These are phyloP conservation scores for Hyalella azteca DNA, from an alignment of 2,888 invertebrate species.

Conservation along the genomic window DNA sequence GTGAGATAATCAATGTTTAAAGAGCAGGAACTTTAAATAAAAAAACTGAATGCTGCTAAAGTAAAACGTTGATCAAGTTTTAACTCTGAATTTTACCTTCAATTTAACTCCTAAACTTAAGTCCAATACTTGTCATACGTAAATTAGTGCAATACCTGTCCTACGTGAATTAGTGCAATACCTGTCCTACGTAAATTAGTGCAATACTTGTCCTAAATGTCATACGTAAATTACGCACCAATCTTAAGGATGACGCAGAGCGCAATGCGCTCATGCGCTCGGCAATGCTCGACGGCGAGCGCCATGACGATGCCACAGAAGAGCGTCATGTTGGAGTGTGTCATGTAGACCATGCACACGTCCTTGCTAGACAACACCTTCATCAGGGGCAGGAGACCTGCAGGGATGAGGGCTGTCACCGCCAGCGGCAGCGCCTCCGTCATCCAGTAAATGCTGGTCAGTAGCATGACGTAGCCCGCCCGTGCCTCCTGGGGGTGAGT, in stretches of 20 bases:
- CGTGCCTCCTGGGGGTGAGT: constrained; percentile 60
- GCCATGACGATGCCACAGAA: constrained; percentile 90
- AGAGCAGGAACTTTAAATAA: too few relatives aligned
- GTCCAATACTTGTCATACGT: too few relatives aligned
- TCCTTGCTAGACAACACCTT: constrained; percentile 49
- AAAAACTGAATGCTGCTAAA: too few relatives aligned
- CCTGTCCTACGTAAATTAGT: too few relatives aligned
- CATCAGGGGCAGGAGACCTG: constrained; percentile 81
- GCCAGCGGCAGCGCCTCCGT: constrained; percentile 81
- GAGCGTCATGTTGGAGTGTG: constrained; percentile 85
- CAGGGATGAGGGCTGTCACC: constrained; percentile 82
- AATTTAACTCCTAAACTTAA: too few relatives aligned
- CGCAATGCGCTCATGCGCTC: constrained; percentile 85
- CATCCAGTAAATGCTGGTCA: constrained; percentile 86
- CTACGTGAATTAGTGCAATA: too few relatives aligned
- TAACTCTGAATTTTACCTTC: too few relatives aligned
- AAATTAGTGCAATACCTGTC: too few relatives aligned
- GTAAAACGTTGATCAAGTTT: too few relatives aligned
- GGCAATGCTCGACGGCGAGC: constrained; percentile 87
- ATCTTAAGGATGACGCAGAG: constrained; percentile 75
- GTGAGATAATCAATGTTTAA: too few relatives aligned
- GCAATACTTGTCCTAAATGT: too few relatives aligned
- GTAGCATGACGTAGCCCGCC: constrained; percentile 79
- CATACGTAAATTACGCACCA: constrained; percentile 34
- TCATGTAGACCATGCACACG: constrained; percentile 70